phyloP scores from a whole-genome alignment of 2,888 invertebrate species.

The Cabera pusaria region DNA sequence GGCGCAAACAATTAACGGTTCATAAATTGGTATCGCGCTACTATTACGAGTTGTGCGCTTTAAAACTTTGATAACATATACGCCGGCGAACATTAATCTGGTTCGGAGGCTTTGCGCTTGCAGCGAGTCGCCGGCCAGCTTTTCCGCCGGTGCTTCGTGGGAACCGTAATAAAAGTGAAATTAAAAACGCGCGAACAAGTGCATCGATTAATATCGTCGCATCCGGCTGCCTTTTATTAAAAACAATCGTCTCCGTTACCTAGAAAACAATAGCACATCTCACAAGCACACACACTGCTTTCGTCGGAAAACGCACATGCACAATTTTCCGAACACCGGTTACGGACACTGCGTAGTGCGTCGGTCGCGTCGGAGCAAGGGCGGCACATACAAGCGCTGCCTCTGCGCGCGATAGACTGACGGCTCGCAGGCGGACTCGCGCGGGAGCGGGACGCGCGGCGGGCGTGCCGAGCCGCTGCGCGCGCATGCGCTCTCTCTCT shows the following conservation, averaged over 20 bases:
- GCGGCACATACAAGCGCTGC: constrained; percentile 73
- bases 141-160: constrained; percentile 46
- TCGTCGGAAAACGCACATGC: constrained; percentile 82
- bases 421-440: constrained; percentile 56
- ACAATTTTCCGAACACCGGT: constrained; percentile 82
- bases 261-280: constrained; percentile 83
- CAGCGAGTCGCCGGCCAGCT: constrained; percentile 38
- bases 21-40: constrained; percentile 62
- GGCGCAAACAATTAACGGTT: constrained; percentile 69
- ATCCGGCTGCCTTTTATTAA: constrained; percentile 66
- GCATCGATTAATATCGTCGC: constrained; percentile 55
- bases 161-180: constrained; percentile 62
- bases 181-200: constrained; percentile 59
- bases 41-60: constrained; percentile 54
- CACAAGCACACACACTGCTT: constrained; percentile 81
- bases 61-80: constrained; percentile 42
- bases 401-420: constrained; percentile 81
- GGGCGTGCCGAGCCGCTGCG: constrained; percentile 75
- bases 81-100: constrained; percentile 20
- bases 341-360: constrained; percentile 81
- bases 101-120: constrained; percentile 32
- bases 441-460: constrained; percentile 79
- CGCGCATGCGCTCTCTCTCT: constrained; percentile 71
- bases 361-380: constrained; percentile 76
- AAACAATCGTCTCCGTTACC: constrained; percentile 70